Evolutionary conservation across 30 jellyfish, hydroid and myxozoan genomes (phyloP).

Genomic region (Nemopilema nomurai): DNA sequence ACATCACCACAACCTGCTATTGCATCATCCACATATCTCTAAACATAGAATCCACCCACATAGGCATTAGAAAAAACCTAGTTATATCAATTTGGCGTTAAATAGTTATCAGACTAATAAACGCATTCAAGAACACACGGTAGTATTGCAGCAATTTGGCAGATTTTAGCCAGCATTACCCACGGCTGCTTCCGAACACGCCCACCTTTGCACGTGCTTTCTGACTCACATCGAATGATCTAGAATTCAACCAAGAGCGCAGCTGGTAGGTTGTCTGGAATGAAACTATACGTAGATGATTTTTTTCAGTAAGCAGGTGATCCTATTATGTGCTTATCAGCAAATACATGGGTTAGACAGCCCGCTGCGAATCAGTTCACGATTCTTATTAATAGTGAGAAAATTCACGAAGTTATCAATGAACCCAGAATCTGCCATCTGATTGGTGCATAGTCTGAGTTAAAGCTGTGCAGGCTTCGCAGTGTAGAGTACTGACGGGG

Average conservation of each 20-base stretch:
- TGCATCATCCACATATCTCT: not conserved
- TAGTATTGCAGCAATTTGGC: not conserved
- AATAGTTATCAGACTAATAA: too few species aligned
- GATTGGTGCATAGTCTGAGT: constrained; percentile 24
- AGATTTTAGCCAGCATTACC: too few species aligned
- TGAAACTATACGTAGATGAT: constrained; percentile 13
- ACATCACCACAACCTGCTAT: not conserved
- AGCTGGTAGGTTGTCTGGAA: constrained; percentile 27
- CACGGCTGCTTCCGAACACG: not conserved
- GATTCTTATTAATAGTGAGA: constrained; percentile 1
- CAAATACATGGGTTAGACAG: not conserved
- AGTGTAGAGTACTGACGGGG: not conserved
- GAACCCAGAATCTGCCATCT: constrained; percentile 9
- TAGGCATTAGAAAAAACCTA: too few species aligned
- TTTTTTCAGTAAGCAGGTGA: constrained; percentile 37
- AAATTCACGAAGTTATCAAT: constrained; percentile 27
- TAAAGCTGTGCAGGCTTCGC: not conserved
- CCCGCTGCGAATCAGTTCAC: constrained; percentile 13
- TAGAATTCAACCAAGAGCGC: constrained; percentile 19
- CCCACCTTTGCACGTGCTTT: constrained; percentile 33
- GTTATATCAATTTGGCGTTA: too few species aligned
- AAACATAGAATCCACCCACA: not conserved
- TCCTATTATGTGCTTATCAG: constrained; percentile 6
- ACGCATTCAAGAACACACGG: too few species aligned
- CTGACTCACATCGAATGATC: constrained; percentile 58